Base-by-base conservation (phyloP, 2,797 vertebrate species). In the Macropus fuliginosus region DNA sequence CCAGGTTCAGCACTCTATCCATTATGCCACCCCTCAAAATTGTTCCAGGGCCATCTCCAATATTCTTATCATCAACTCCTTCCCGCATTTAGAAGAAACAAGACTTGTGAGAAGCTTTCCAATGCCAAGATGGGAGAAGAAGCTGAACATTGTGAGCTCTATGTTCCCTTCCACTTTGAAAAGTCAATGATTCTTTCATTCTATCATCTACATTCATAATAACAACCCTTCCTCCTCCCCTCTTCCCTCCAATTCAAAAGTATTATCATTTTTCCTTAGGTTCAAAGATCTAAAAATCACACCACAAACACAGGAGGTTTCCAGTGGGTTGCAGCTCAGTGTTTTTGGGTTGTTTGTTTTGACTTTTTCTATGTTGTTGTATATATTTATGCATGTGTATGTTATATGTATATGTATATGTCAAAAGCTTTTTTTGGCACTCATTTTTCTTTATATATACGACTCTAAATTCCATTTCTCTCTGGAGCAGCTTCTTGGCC, bases 401-500 rank as follows among this genome's bases (percentile, higher is more conserved):
- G 55, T 55, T 56, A 18, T 56, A 18, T 56, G 18, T 56, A 18
- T 56, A 5, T 24, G 54, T 55, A 55, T 55, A 55, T 52, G 13
- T 11, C 10, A 81, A 34, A 14, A 81, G 31, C 74, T 14, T 52
- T 31, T 81, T 74, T 74, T 91, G 52, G 56, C 9, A 90, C 93
- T 59, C 52, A 54, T 46, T 92, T 89, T 92, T 94, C 16, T 97
- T 93, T 94, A 40, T 56, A 52, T 56, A 46, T 24, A 10, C 3
- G 54, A 54, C 55, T 96, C 91, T 91, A 28, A 55, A 90, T 91
- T 97, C 94, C 13, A 0, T 91, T 57, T 56, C 56, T 96, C 28
- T 93, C 59, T 93, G 92, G n/a, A 94, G 90, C 8, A 96, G 3
- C 96, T 96, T 96, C 93, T 93, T n/a, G 54, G 93, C 55, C 56